Base-by-base conservation (phyloP, 2,797 vertebrate species). In the Semotilus atromaculatus region DNA sequence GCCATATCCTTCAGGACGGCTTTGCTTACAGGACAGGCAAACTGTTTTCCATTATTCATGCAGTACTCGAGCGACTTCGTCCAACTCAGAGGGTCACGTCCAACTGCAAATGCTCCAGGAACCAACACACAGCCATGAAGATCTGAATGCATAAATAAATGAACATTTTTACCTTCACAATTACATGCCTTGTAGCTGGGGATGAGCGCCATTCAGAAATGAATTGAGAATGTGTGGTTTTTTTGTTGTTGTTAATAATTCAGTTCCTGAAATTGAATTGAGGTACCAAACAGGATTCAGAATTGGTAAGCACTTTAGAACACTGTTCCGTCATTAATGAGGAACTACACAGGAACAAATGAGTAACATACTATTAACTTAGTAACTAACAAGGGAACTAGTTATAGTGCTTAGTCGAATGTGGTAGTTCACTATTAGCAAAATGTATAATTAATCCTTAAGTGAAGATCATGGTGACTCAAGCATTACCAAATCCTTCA, bases 61-160 rank as follows among this genome's bases (percentile, higher is more conserved):
- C 95, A 96, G 85, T 87, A 86, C 55, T 76, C 0, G 13, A 89
- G 18, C 0, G 95, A 91, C 14, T 90, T 72, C 2, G 31, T 84
- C 95, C 95, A 95, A 48, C 82, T 84, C 0, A 0, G 5, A 0
- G 53, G 40, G 1, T 26, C 0, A 0, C 36, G 18, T 3, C 84
- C 75, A 0, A 94, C 74, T 0, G 43, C 0, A 0, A 91, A 0
- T 0, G 31, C 18, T 10, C 89, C 87, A 0, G 91, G 89, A 4
- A 0, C 21, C 76, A 93, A 0, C 0, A 74, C 3, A 29, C 94
- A 95, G 1, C 95, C 94, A 2, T 88, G 58, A 66, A 34, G 85
- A 74, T 93, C 94, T 95, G 90, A 38, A 5, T 51, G 16, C 29
- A 73, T 13, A 7, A 73, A 3, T 16, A 81, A 64, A 81, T 23